These are phyloP conservation scores for Noctua fimbriata DNA, from an alignment of 2,888 invertebrate species.

Conservation along the genomic window DNA sequence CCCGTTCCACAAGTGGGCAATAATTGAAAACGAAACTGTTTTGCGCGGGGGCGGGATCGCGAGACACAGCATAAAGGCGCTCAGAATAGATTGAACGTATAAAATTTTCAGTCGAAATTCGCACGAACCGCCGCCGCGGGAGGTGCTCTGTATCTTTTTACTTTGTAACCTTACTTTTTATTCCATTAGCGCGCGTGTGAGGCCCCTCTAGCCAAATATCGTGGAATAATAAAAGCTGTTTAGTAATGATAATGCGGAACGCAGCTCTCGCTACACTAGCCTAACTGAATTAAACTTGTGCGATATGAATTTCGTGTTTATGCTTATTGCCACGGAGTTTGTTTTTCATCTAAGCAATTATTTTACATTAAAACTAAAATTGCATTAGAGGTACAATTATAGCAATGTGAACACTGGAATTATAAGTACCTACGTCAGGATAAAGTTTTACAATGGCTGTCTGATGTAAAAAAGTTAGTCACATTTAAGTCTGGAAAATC, in stretches of 20 bases:
- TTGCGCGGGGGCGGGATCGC: constrained; percentile 86
- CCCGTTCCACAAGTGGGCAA: constrained; percentile 90
- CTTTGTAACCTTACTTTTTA: constrained; percentile 91
- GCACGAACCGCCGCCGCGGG: constrained; percentile 88
- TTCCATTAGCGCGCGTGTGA: constrained; percentile 90
- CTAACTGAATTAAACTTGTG: constrained; percentile 87
- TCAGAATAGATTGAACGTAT: constrained; percentile 90
- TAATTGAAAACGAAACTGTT: constrained; percentile 90
- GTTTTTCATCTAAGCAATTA: constrained; percentile 75
- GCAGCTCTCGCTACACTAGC: constrained; percentile 81
- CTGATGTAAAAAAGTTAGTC: constrained; percentile 80
- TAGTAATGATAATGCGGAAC: constrained; percentile 89
- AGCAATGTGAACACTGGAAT: constrained; percentile 30
- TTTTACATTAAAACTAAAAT: constrained; percentile 65
- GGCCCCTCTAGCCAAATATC: constrained; percentile 89
- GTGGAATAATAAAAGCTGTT: constrained; percentile 90
- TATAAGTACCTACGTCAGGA: constrained; percentile 55
- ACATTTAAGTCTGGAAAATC: constrained; percentile 81
- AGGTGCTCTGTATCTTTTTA: constrained; percentile 89
- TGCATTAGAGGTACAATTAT: constrained; percentile 34
- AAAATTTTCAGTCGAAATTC: constrained; percentile 90
- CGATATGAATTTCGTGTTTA: constrained; percentile 81
- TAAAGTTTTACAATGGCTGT: constrained; percentile 76
- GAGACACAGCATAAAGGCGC: constrained; percentile 89
- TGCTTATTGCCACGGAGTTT: constrained; percentile 80